Percentiles rank a stretch among this genome's conserved stretches.
Evolutionary conservation across 1,140 invertebrate species (phyloP).

Genomic region (Rhynchophorus ferrugineus): DNA sequence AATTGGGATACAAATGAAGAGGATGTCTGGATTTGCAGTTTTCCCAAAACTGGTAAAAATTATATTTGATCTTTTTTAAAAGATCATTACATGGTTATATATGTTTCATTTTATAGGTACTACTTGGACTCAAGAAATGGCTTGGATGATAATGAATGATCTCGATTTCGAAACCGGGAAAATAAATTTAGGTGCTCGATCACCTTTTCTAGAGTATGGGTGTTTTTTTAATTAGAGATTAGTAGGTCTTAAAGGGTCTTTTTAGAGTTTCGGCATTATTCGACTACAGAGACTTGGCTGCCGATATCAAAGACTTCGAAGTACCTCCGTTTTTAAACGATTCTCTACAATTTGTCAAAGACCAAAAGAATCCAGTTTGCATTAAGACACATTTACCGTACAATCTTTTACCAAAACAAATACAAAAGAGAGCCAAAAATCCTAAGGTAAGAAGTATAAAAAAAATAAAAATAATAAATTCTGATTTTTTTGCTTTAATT

Average conservation of each 20-base stretch:
- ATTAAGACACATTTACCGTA: constrained; percentile 68
- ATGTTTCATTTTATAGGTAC: constrained; percentile 44
- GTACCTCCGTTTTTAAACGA: constrained; percentile 32
- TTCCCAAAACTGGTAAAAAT: constrained; percentile 35
- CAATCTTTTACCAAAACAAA: constrained; percentile 53
- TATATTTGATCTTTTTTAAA: no score
- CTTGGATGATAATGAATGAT: constrained; percentile 48
- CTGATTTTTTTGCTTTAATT: no score
- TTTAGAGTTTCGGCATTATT: constrained; percentile 39
- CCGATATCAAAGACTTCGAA: constrained; percentile 29
- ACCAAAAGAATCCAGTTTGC: constrained; percentile 45
- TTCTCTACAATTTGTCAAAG: constrained; percentile 26
- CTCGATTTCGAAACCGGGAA: constrained; percentile 46
- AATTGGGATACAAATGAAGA: constrained; percentile 28
- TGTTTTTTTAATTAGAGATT: not conserved
- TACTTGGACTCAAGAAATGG: constrained; percentile 55
- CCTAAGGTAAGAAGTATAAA: constrained; percentile 39
- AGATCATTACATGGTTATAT: no score
- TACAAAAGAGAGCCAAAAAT: constrained; percentile 44
- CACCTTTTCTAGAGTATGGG: constrained; percentile 44
- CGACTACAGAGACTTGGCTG: constrained; percentile 34
- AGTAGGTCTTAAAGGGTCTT: constrained; percentile 4
- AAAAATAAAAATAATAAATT: constrained; percentile 2
- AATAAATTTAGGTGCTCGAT: constrained; percentile 31
- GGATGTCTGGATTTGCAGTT: constrained; percentile 31